Conservation (phyloP, 1,140 invertebrate genomes). For the Stegodyphus dumicola region DNA sequence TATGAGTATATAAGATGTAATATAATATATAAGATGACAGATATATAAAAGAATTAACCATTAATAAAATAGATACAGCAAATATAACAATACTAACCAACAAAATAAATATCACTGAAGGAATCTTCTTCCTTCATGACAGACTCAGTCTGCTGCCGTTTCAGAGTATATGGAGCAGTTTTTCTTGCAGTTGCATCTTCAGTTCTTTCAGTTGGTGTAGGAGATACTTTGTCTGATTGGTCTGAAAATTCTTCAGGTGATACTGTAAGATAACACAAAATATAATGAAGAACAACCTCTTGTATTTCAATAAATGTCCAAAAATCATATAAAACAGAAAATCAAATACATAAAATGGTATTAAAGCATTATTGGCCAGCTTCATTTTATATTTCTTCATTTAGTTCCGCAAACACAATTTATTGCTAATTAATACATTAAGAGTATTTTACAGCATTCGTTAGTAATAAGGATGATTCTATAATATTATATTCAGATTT, state of each 20-base stretch:
- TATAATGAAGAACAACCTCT: neutral
- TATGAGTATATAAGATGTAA: no score
- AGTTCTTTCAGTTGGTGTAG: neutral
- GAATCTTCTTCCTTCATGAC: slow-evolving; percentile 38
- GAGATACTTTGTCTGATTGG: slow-evolving; percentile 2
- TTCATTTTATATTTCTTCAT: neutral
- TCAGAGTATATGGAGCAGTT: slow-evolving; percentile 16
- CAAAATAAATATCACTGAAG: slow-evolving; percentile 62
- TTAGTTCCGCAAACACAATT: no score
- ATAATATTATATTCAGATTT: no score
- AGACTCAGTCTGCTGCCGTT: slow-evolving; percentile 25
- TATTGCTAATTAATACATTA: no score
- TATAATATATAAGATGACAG: no score
- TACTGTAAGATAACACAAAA: neutral
- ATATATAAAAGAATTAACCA: no score
- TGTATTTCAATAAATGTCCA: no score
- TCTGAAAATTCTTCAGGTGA: neutral
- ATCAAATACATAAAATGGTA: neutral
- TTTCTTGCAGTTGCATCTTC: neutral
- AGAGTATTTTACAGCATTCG: no score
- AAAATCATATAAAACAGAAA: neutral
- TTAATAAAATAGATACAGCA: no score
- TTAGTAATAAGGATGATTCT: no score
- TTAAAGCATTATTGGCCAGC: neutral
- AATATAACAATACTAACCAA: slow-evolving; percentile 38